Evolutionary conservation across 1,140 invertebrate species (phyloP).

Genomic region (Scaptomyza montana): DNA sequence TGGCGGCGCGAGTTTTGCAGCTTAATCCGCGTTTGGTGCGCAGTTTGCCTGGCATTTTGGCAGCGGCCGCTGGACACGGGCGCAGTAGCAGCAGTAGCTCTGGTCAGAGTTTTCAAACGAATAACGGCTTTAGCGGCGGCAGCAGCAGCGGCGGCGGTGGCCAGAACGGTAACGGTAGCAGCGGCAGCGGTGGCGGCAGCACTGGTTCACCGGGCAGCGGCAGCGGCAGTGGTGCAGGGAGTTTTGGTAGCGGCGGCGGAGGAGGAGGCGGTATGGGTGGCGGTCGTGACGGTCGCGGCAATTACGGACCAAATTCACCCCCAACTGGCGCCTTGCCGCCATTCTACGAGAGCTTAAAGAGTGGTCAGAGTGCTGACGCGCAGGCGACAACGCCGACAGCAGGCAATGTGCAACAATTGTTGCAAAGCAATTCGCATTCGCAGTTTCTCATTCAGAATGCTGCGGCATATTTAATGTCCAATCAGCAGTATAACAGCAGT

Average conservation of each 20-base stretch:
- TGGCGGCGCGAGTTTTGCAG: conserved; percentile 70
- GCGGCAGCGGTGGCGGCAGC: conserved; percentile 84
- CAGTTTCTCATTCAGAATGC: conserved; percentile 86
- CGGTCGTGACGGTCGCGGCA: conserved; percentile 90
- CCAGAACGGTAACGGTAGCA: conserved; percentile 35
- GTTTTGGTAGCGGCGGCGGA: conserved; percentile 86
- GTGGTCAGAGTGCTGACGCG: conserved; percentile 86
- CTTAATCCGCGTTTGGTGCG: conserved; percentile 84
- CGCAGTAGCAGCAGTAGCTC: conserved; percentile 85
- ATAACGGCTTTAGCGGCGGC: conserved; percentile 71
- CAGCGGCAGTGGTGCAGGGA: conserved; percentile 75
- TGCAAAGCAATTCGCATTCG: conserved; percentile 88
- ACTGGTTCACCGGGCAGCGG: conserved; percentile 84
- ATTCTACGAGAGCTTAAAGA: conserved; percentile 93
- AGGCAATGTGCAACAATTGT: conserved; percentile 67
- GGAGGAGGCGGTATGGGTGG: conserved; percentile 89
- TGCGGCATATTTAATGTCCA: conserved; percentile 76
- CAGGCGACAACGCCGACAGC: conserved; percentile 65
- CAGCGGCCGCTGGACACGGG: conserved; percentile 90
- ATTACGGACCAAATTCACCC: conserved; percentile 92
- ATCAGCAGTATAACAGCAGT: conserved; percentile 24
- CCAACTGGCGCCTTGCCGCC: conserved; percentile 92
- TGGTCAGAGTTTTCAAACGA: conserved; percentile 83
- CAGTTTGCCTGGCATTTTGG: conserved; percentile 84
- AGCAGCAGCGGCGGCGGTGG: conserved; percentile 72